Evolutionary conservation across 2,113 vertebrate species (phyloP).

Genomic region (Rhinolophus sinicus): DNA sequence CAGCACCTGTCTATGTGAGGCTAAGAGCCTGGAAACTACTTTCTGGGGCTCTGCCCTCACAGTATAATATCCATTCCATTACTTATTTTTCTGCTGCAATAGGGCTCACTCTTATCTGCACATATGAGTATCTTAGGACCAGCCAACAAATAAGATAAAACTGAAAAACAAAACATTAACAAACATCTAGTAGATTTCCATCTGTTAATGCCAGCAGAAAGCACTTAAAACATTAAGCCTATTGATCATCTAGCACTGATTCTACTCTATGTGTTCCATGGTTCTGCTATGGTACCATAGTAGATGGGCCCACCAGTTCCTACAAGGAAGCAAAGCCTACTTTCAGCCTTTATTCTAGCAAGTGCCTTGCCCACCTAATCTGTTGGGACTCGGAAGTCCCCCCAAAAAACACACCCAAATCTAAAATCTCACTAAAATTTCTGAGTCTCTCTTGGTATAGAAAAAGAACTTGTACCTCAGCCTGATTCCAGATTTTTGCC

Average conservation of each 20-base stretch:
- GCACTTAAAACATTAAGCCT: constrained; percentile 21
- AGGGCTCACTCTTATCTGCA: neutral
- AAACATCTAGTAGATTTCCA: constrained; percentile 36
- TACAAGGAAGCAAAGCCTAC: neutral
- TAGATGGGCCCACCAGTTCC: neutral
- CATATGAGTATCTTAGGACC: neutral
- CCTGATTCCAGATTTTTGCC: neutral
- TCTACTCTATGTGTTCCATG: neutral
- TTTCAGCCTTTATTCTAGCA: neutral
- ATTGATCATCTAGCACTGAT: neutral
- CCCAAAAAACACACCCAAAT: neutral
- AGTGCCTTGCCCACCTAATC: neutral
- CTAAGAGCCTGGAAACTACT: no score
- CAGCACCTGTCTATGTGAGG: no score
- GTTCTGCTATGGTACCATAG: neutral
- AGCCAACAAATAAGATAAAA: neutral
- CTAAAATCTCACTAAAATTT: constrained; percentile 34
- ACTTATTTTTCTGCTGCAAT: neutral
- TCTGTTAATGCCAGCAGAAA: neutral
- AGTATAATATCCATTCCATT: neutral
- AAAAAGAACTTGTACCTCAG: neutral
- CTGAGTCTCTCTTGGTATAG: neutral
- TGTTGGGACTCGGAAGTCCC: neutral
- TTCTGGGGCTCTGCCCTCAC: no score
- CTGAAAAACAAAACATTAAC: neutral